Percentiles rank a stretch among this genome's conserved stretches.
Evolutionary conservation across 2,113 vertebrate genomes (phyloP).

Genomic region (Triplophysa siluroides): DNA sequence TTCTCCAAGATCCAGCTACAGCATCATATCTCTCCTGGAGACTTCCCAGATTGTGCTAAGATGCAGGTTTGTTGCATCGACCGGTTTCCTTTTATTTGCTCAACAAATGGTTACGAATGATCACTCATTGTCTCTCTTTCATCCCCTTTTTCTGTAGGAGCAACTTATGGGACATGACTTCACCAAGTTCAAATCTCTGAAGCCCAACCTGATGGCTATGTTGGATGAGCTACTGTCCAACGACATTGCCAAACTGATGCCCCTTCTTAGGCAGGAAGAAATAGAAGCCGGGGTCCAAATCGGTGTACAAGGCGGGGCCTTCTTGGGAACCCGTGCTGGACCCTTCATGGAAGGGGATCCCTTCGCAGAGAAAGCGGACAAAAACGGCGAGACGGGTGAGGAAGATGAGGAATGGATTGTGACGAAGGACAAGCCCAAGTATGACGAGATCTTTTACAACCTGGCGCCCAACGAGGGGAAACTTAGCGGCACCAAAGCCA

Average conservation of each 20-base stretch:
- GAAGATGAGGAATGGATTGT: conserved; percentile 88
- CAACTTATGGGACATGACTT: conserved; percentile 87
- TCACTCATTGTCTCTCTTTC: neutral
- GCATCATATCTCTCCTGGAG: conserved; percentile 88
- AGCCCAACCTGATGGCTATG: conserved; percentile 81
- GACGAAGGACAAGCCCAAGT: conserved; percentile 92
- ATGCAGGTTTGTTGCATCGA: conserved; percentile 82
- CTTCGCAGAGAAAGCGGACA: conserved; percentile 62
- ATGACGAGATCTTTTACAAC: conserved; percentile 94
- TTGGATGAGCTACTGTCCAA: conserved; percentile 82
- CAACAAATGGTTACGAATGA: neutral
- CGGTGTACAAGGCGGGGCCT: conserved; percentile 86
- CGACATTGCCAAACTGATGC: conserved; percentile 89
- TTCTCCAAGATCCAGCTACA: conserved; percentile 90
- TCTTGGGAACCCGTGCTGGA: conserved; percentile 81
- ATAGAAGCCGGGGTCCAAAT: conserved; percentile 77
- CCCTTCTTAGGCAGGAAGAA: conserved; percentile 88
- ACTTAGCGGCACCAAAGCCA: conserved; percentile 86
- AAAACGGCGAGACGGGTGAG: conserved; percentile 63
- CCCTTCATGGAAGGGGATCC: conserved; percentile 84
- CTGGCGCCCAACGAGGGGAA: conserved; percentile 87
- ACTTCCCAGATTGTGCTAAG: conserved; percentile 88
- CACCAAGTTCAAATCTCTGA: conserved; percentile 86
- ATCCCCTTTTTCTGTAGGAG: conserved; percentile 70
- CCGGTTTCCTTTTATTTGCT: neutral